Percentiles rank a stretch among this genome's conserved stretches.
These are phyloP conservation scores for Pelobates cultripes DNA, from an alignment of 2,797 vertebrate species.

Conservation along the genomic window DNA sequence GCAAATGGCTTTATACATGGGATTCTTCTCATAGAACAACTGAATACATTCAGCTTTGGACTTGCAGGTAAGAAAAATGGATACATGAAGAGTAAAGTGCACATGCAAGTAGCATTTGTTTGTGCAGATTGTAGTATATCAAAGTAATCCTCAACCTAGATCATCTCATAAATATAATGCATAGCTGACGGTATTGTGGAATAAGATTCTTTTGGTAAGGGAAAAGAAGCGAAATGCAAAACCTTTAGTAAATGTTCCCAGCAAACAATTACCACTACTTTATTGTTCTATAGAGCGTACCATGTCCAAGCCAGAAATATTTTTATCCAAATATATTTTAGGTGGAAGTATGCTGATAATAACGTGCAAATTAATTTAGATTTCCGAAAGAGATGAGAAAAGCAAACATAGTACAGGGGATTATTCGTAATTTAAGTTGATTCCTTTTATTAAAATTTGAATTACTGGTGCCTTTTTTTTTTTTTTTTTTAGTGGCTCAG, in stretches of 20 bases:
- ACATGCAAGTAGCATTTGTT: too few species aligned
- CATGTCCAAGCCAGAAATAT: constrained; percentile 20
- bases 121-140: too few species aligned
- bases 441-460: constrained; percentile 76
- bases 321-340: constrained; percentile 59
- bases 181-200: too few species aligned
- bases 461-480: constrained; percentile 60
- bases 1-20: too few species aligned
- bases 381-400: constrained; percentile 21
- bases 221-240: too few species aligned
- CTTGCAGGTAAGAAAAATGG: too few species aligned
- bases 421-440: constrained; percentile 79
- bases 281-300: neutral
- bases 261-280: neutral
- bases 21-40: too few species aligned
- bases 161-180: too few species aligned
- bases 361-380: constrained; percentile 75
- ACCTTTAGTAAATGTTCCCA: neutral
- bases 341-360: constrained; percentile 57
- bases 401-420: constrained; percentile 69
- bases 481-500: constrained; percentile 59
- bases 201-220: too few species aligned
- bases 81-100: too few species aligned
- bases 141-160: too few species aligned
- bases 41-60: too few species aligned